These are phyloP conservation scores for Dasyprocta punctata DNA, from an alignment of 2,113 vertebrate species.

Conservation along the genomic window DNA sequence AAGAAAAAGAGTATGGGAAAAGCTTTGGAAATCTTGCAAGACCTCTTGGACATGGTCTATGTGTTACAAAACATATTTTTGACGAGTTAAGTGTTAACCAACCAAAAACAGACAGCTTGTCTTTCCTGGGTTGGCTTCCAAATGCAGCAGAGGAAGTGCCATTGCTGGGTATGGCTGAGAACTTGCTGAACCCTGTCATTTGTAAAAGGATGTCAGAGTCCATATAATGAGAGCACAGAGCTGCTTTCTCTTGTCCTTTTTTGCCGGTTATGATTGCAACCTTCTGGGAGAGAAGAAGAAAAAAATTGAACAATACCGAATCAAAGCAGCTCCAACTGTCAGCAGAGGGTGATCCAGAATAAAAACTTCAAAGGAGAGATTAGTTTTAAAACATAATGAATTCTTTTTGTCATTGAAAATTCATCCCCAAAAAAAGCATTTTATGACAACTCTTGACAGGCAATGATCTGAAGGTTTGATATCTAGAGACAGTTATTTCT, in stretches of 20 bases:
- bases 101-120: slow-evolving; percentile 76
- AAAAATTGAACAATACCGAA: slow-evolving; percentile 48
- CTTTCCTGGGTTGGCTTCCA: slow-evolving; percentile 63
- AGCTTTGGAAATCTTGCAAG: slow-evolving; percentile 78
- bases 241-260: slow-evolving; percentile 59
- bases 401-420: slow-evolving; percentile 62
- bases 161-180: slow-evolving; percentile 46
- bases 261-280: slow-evolving; percentile 43
- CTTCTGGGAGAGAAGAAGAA: slow-evolving; percentile 19
- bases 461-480: slow-evolving; percentile 44
- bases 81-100: slow-evolving; percentile 77
- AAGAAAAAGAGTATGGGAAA: slow-evolving; percentile 78
- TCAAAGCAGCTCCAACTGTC: slow-evolving; percentile 65
- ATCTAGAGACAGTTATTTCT: slow-evolving; percentile 47
- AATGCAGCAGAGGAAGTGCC: slow-evolving; percentile 47
- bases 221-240: slow-evolving; percentile 45
- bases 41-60: slow-evolving; percentile 74
- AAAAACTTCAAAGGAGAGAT: slow-evolving; percentile 51
- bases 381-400: slow-evolving; percentile 55
- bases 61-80: slow-evolving; percentile 82
- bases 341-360: slow-evolving; percentile 40
- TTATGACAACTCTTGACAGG: slow-evolving; percentile 62
- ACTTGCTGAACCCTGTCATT: slow-evolving; percentile 65
- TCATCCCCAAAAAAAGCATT: background rate
- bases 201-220: slow-evolving; percentile 56